A percentile compares a stretch with the other conserved stretches of the same genome.
Conservation (phyloP, 2,797 vertebrate species). For the Sparus aurata region DNA sequence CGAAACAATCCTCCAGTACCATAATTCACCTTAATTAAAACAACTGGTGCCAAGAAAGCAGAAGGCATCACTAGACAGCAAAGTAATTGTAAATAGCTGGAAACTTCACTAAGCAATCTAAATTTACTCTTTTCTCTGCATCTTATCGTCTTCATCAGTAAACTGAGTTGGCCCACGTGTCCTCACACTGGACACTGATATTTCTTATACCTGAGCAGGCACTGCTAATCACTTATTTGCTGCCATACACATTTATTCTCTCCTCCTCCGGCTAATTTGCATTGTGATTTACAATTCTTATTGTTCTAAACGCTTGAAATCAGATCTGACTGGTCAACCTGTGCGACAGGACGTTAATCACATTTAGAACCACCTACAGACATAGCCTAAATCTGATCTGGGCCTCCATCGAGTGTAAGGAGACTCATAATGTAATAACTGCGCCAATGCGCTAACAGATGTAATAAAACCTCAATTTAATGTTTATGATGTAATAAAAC, state of each 20-base stretch:
- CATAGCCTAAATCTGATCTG: slow-evolving; percentile 1
- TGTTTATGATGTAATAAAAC: slow-evolving; percentile 44
- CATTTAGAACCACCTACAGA: not conserved
- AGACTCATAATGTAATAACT: slow-evolving; percentile 9
- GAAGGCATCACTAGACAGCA: not conserved
- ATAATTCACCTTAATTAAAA: not conserved
- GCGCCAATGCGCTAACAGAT: slow-evolving; percentile 23
- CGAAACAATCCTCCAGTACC: no score
- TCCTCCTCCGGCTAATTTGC: not conserved
- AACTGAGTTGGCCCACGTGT: not conserved
- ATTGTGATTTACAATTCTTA: not conserved
- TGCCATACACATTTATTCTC: not conserved
- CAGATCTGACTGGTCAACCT: not conserved
- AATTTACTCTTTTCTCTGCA: not conserved
- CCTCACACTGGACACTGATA: not conserved
- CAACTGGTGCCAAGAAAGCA: not conserved
- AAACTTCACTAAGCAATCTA: not conserved
- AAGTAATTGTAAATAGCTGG: not conserved
- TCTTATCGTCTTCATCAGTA: not conserved
- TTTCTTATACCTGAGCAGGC: not conserved
- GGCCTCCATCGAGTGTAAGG: not conserved
- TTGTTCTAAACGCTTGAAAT: not conserved
- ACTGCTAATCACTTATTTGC: not conserved
- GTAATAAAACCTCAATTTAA: slow-evolving; percentile 32
- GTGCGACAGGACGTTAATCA: not conserved